phyloP scores from a whole-genome alignment of 2,888 invertebrate genomes.

The Yponomeuta plumbellus region DNA sequence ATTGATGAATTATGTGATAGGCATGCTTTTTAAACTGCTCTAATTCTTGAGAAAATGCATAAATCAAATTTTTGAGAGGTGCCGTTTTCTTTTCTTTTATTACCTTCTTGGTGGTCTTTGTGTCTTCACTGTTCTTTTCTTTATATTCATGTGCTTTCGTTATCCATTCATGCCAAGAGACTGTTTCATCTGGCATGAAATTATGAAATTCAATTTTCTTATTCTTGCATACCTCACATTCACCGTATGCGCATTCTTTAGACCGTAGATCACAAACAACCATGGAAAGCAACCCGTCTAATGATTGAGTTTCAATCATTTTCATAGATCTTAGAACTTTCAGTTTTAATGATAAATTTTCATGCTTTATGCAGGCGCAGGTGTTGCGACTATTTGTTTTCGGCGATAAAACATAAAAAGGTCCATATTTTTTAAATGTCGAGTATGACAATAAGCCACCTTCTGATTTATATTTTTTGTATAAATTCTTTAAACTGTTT shows the following conservation, averaged over 20 bases:
- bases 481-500: not conserved
- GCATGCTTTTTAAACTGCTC: not conserved
- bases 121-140: no score
- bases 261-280: not conserved
- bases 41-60: not conserved
- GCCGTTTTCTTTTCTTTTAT: no score
- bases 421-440: conserved; percentile 15
- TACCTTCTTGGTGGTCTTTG: no score
- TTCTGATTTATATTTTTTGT: conserved; percentile 10
- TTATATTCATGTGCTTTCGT: no score
- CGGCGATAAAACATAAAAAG: conserved; percentile 11
- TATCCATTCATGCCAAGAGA: no score
- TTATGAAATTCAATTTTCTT: not conserved
- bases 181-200: not conserved
- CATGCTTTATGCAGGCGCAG: not conserved
- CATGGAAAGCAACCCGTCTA: not conserved
- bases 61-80: no score
- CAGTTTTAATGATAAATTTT: not conserved
- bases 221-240: not conserved
- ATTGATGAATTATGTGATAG: not conserved
- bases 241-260: conserved; percentile 1
- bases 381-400: conserved; percentile 1
- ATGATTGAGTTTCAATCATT: not conserved
- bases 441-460: not conserved
- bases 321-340: not conserved